Evolutionary conservation across 2,113 vertebrate genomes (phyloP), one percentile per base, ranked within the genome.

Genomic region (Mustelus asterias): DNA sequence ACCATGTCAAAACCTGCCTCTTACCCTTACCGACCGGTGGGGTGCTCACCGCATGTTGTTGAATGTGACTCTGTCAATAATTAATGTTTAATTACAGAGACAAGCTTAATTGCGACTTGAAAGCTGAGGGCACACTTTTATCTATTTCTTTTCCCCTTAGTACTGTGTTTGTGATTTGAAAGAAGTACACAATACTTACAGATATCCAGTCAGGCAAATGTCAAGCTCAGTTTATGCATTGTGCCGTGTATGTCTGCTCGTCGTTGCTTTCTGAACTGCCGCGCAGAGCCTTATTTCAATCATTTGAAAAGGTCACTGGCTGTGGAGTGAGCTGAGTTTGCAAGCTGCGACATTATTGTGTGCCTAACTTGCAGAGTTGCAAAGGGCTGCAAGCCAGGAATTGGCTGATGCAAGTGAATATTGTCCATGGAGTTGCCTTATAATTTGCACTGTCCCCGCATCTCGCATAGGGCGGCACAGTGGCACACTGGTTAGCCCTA

Each of bases 301-400:
- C 89, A 65, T 93, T 93, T 93, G 22, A 65, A 65, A 93, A 93
- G 89, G 89, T 93, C 89, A 93, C 89, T 37, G 60, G 65, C n/a
- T 65, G 33, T 93, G 86, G 29, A 58, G 86, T 89, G 2, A 89
- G 48, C 86, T 89, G 86, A 89, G 48, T 89, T 89, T 93, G 89
- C 89, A 67, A 67, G 33, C 89, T 37, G 33, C 2, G 11, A 1
- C 58, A 9, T 29, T 90, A 29, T 22, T 58, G 54, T 58, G 5
- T 11, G n/a, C 33, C 18, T 1, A 65, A 37, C 60, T 37, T 67
- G 80, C 6, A 83, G 37, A 83, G 37, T 83, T 83, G 60, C 65
- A 65, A 37, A 93, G n/a, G 89, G 65, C 33, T 65, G 60, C 16
- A 67, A 65, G 60, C 16, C n/a, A 20, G 89, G 67, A 93, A 93